Evolutionary conservation across 2,888 invertebrate genomes (phyloP).

Genomic region (Drosophila mulleri): DNA sequence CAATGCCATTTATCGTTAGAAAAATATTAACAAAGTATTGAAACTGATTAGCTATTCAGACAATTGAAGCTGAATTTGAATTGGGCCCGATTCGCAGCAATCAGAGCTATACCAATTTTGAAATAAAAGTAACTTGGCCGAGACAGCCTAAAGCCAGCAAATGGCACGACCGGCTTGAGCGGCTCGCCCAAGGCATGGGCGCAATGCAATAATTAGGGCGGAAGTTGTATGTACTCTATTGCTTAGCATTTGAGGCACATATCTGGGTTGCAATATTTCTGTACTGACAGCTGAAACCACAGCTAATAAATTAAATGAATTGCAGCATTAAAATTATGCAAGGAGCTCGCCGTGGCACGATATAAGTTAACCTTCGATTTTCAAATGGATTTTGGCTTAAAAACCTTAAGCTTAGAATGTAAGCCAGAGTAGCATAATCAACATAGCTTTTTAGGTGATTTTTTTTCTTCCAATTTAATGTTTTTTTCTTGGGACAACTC

Average conservation of each 20-base stretch:
- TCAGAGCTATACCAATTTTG: conserved; percentile 50
- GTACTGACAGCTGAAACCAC: conserved; percentile 30
- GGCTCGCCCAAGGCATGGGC: conserved; percentile 39
- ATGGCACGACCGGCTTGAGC: conserved; percentile 20
- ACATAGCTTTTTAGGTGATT: conserved; percentile 6
- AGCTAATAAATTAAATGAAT: conserved; percentile 44
- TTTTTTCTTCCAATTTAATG: neutral
- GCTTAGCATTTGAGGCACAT: conserved; percentile 21
- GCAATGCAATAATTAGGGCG: conserved; percentile 45
- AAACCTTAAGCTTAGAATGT: conserved; percentile 34
- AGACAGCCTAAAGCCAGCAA: conserved; percentile 27
- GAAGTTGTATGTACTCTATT: conserved; percentile 41
- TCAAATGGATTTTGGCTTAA: conserved; percentile 5
- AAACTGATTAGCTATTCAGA: conserved; percentile 49
- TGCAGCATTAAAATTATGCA: conserved; percentile 43
- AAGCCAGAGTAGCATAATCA: neutral
- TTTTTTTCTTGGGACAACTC: conserved; percentile 2
- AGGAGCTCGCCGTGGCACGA: conserved; percentile 29
- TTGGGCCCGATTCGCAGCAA: conserved; percentile 57
- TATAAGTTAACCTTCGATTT: conserved; percentile 37
- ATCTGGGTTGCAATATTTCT: conserved; percentile 22
- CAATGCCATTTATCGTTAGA: conserved; percentile 25
- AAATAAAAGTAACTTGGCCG: conserved; percentile 22
- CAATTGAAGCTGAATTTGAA: conserved; percentile 60
- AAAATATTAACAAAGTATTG: conserved; percentile 26